Percentiles rank a stretch among this genome's conserved stretches.
Evolutionary conservation across 2,797 vertebrate species (phyloP).

Genomic region (Gephyroberyx darwinii): DNA sequence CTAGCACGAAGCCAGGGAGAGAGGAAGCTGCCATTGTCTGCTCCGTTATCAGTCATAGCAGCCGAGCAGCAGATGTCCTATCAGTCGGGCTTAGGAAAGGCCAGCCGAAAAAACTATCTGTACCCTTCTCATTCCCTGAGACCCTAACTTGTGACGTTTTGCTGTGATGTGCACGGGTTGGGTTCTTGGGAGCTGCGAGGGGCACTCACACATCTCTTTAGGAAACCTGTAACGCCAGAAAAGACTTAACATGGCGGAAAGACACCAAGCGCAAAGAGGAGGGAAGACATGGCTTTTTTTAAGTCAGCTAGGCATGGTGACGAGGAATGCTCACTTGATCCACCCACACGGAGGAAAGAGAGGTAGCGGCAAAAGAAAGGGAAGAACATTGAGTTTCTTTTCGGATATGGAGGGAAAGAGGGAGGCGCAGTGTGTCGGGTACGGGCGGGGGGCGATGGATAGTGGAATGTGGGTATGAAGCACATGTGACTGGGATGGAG

Average conservation of each 20-base stretch:
- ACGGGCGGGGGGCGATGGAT: slow-evolving; percentile 38
- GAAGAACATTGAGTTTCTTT: slow-evolving; percentile 58
- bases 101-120: slow-evolving; percentile 69
- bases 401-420: slow-evolving; percentile 49
- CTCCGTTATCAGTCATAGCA: slow-evolving; percentile 47
- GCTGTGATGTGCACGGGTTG: slow-evolving; percentile 99
- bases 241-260: slow-evolving; percentile 56
- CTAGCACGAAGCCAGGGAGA: slow-evolving; percentile 58
- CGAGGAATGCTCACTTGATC: slow-evolving; percentile 45
- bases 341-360: slow-evolving; percentile 32
- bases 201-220: slow-evolving; percentile 88
- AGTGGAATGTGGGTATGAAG: slow-evolving; percentile 70
- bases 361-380: slow-evolving; percentile 37
- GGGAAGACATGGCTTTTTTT: slow-evolving; percentile 35
- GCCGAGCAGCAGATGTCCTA: slow-evolving; percentile 51
- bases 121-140: slow-evolving; percentile 99
- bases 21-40: slow-evolving; percentile 69
- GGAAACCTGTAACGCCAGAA: slow-evolving; percentile 23
- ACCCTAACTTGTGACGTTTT: slow-evolving; percentile 99
- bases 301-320: slow-evolving; percentile 16
- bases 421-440: slow-evolving; percentile 33
- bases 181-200: slow-evolving; percentile 99
- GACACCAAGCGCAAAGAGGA: slow-evolving; percentile 48
- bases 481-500: slow-evolving; percentile 71
- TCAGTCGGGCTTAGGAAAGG: slow-evolving; percentile 48